Evolutionary conservation across 37 sponge, comb jelly and placozoan species (phyloP).

Genomic region (Spongilla lacustris): DNA sequence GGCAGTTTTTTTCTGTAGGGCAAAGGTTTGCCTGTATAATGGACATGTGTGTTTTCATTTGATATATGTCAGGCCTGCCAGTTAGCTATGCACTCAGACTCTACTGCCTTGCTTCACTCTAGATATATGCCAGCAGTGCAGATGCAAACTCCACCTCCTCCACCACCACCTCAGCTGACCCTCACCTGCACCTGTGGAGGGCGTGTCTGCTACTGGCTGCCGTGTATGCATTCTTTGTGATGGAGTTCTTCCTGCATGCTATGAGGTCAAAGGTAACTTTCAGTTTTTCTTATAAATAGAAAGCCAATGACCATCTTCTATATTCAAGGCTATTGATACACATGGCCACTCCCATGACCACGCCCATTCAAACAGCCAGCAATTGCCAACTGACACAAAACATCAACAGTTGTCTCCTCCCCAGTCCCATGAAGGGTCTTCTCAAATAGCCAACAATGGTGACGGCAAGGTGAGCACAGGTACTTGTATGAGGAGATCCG

Average conservation of each 20-base stretch:
- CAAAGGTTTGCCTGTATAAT: too few relatives aligned
- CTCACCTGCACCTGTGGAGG: conserved; percentile 44
- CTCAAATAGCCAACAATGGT: neutral
- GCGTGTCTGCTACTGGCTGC: conserved; percentile 50
- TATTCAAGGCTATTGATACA: neutral
- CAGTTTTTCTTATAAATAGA: too few relatives aligned
- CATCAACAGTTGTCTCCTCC: too few relatives aligned
- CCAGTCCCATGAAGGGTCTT: neutral
- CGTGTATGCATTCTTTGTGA: conserved; percentile 58
- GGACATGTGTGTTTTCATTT: too few relatives aligned
- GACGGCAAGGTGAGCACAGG: too few relatives aligned
- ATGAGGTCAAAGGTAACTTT: neutral
- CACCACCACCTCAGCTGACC: neutral
- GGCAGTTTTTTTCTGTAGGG: too few relatives aligned
- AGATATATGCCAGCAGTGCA: too few relatives aligned
- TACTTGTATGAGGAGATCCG: too few relatives aligned
- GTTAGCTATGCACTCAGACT: too few relatives aligned
- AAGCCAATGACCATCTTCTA: neutral
- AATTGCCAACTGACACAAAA: too few relatives aligned
- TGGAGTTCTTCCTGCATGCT: conserved; percentile 63
- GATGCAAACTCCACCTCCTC: neutral
- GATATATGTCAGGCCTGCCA: too few relatives aligned
- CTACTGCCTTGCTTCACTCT: too few relatives aligned
- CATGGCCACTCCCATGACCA: neutral
- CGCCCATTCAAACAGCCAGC: neutral